phyloP scores from a whole-genome alignment of 2,888 invertebrate species.

The Drosophila pseudotalamancana region DNA sequence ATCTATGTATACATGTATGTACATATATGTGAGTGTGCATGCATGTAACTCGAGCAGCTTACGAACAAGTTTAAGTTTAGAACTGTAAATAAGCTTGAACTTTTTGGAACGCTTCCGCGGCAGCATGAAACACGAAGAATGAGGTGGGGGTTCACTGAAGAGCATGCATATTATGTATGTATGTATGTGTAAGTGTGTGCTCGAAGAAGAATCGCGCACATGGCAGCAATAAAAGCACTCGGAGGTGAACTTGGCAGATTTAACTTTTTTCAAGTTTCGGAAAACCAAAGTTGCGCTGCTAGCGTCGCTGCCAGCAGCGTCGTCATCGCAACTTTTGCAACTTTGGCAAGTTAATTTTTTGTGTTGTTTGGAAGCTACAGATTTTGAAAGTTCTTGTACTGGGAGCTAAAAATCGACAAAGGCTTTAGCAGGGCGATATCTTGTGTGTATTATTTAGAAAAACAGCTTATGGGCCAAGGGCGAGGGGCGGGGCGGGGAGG shows the following conservation, averaged over 20 bases:
- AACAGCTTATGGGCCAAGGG: slow-evolving; percentile 23
- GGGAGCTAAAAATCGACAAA: slow-evolving; percentile 82
- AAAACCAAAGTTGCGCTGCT: slow-evolving; percentile 60
- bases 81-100: slow-evolving; percentile 66
- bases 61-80: slow-evolving; percentile 66
- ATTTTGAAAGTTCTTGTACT: slow-evolving; percentile 83
- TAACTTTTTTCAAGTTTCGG: slow-evolving; percentile 76
- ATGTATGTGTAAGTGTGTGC: slow-evolving; percentile 5
- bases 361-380: slow-evolving; percentile 82
- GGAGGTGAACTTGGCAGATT: slow-evolving; percentile 75
- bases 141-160: background rate
- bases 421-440: slow-evolving; percentile 82
- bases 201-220: slow-evolving; percentile 37
- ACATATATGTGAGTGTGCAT: background rate
- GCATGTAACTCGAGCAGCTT: slow-evolving; percentile 50
- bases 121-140: background rate
- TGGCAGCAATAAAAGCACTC: slow-evolving; percentile 71
- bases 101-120: slow-evolving; percentile 43
- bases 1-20: background rate
- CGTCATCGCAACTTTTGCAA: slow-evolving; percentile 41
- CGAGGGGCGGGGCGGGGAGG: slow-evolving; percentile 13
- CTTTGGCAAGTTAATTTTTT: slow-evolving; percentile 79
- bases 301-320: slow-evolving; percentile 8
- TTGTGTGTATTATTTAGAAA: slow-evolving; percentile 37
- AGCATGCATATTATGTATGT: slow-evolving; percentile 7